Evolutionary conservation across 2,888 invertebrate species (phyloP).

Genomic region (Agrotis exclamationis): DNA sequence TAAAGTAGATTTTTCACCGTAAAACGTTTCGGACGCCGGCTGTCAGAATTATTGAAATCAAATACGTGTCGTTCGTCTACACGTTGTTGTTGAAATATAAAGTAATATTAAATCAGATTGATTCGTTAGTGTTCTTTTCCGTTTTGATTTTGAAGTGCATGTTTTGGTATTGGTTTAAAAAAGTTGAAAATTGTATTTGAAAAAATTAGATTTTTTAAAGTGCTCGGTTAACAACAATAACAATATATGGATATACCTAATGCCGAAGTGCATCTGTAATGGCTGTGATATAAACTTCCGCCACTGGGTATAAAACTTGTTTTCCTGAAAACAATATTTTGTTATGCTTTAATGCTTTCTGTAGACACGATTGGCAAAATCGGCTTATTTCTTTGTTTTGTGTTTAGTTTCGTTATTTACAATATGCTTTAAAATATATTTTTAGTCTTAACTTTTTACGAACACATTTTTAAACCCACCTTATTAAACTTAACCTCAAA

Average conservation of each 20-base stretch:
- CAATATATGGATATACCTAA: constrained; percentile 83
- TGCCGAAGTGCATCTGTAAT: constrained; percentile 86
- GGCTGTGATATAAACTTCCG: constrained; percentile 86
- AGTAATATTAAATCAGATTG: constrained; percentile 51
- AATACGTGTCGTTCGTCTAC: constrained; percentile 80
- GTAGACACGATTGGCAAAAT: constrained; percentile 72
- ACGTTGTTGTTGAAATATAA: constrained; percentile 66
- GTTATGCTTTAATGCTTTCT: constrained; percentile 72
- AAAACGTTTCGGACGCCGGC: constrained; percentile 74
- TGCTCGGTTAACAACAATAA: constrained; percentile 74
- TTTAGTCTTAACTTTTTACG: constrained; percentile 18
- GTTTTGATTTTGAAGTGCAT: constrained; percentile 69
- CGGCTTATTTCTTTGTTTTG: constrained; percentile 63
- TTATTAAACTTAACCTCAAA: constrained; percentile 32
- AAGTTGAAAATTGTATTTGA: constrained; percentile 54
- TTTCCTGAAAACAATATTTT: constrained; percentile 59
- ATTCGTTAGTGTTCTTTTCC: constrained; percentile 69
- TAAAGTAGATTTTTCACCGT: constrained; percentile 52
- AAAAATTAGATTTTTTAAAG: constrained; percentile 65
- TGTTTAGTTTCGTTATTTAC: constrained; percentile 14
- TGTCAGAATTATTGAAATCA: constrained; percentile 77
- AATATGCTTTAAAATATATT: constrained; percentile 25
- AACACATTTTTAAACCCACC: constrained; percentile 52
- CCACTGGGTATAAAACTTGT: constrained; percentile 83
- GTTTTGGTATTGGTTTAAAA: constrained; percentile 62